Percentiles rank a stretch among this genome's conserved stretches.
Conservation (phyloP, 2,113 vertebrate species). For the Sinosuthora webbiana region DNA sequence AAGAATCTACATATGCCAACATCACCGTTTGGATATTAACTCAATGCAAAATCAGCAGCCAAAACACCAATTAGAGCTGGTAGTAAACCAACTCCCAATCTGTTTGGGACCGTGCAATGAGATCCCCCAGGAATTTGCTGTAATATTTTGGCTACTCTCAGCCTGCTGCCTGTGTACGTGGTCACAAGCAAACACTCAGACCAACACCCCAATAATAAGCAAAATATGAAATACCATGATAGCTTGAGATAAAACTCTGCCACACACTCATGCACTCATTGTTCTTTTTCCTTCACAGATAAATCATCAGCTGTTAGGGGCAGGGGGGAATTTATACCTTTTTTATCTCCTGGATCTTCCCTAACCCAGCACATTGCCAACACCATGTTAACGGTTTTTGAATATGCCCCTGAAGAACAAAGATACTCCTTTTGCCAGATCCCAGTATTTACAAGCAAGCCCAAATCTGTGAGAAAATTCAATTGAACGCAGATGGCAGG, state of each 20-base stretch:
- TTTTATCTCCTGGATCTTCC: slow-evolving; percentile 64
- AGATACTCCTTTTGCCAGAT: slow-evolving; percentile 82
- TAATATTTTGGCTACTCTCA: slow-evolving; percentile 10
- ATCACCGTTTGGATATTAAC: slow-evolving; percentile 10
- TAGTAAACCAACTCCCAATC: slow-evolving; percentile 33
- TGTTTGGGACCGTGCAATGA: slow-evolving; percentile 9
- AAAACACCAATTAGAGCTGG: slow-evolving; percentile 47
- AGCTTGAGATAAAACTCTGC: slow-evolving; percentile 27
- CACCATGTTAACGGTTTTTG: slow-evolving; percentile 73
- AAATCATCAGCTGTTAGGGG: slow-evolving; percentile 31
- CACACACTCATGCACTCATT: background rate
- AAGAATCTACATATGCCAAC: slow-evolving; percentile 33
- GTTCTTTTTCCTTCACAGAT: slow-evolving; percentile 5
- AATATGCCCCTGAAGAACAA: slow-evolving; percentile 82
- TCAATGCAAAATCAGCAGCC: slow-evolving; percentile 32
- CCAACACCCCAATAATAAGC: slow-evolving; percentile 29
- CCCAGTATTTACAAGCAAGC: slow-evolving; percentile 94
- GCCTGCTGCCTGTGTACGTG: background rate
- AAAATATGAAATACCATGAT: background rate
- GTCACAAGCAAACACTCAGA: slow-evolving; percentile 10
- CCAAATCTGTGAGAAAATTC: slow-evolving; percentile 93
- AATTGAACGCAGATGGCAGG: slow-evolving; percentile 97
- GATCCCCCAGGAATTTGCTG: slow-evolving; percentile 3
- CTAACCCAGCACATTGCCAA: slow-evolving; percentile 55
- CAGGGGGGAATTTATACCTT: slow-evolving; percentile 48